These are phyloP conservation scores for Morbakka virulenta DNA, from an alignment of 30 jellyfish, hydroid and myxozoan species.

Conservation along the genomic window DNA sequence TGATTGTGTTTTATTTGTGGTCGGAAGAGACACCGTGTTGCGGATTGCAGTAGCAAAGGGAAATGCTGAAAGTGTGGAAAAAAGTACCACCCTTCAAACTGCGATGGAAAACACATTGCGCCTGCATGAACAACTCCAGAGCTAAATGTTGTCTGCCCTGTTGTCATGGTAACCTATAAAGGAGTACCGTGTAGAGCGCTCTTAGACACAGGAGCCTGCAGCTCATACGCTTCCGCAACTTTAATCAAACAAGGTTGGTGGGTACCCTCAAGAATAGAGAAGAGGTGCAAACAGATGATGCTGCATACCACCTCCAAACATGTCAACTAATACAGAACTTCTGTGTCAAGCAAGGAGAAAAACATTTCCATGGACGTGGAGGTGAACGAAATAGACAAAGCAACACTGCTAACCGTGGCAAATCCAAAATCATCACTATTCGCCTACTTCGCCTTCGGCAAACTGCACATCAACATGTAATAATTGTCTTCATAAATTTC, in stretches of 20 bases:
- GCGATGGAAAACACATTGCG: conserved; percentile 22
- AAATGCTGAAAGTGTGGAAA: conserved; percentile 44
- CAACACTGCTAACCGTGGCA: conserved; percentile 43
- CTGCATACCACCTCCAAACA: conserved; percentile 12
- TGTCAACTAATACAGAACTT: conserved; percentile 19
- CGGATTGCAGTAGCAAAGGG: conserved; percentile 29
- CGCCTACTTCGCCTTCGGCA: too few species aligned
- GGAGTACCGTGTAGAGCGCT: conserved; percentile 51
- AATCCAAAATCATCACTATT: too few species aligned
- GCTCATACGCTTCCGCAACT: conserved; percentile 53
- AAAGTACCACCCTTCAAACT: conserved; percentile 66
- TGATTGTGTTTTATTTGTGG: conserved; percentile 67
- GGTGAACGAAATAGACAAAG: conserved; percentile 31
- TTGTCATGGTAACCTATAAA: conserved; percentile 1
- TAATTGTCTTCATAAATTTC: too few species aligned
- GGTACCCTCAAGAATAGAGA: conserved; percentile 53
- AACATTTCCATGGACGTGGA: conserved; percentile 10
- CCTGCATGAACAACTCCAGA: conserved; percentile 14
- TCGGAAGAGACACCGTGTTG: conserved; percentile 55
- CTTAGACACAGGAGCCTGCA: conserved; percentile 78
- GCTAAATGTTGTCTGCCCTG: conserved; percentile 18
- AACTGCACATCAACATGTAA: too few species aligned
- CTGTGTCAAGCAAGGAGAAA: conserved; percentile 1
- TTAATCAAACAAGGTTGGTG: too few species aligned
- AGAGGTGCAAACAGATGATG: conserved; percentile 50